Conservation (phyloP, 2,113 vertebrate species). For the Nycticorax nycticorax region DNA sequence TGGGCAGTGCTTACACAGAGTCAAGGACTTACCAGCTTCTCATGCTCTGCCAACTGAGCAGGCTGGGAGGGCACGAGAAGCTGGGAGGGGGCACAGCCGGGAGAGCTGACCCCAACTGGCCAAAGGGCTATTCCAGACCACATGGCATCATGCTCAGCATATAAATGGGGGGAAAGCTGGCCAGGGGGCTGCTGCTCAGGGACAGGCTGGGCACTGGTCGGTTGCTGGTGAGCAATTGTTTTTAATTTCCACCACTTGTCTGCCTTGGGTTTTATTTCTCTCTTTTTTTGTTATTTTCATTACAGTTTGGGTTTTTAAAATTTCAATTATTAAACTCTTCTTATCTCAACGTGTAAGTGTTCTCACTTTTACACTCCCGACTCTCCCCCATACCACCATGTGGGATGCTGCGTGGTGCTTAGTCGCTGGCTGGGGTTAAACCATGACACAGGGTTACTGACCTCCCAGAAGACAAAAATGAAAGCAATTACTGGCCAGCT, state of each 20-base stretch:
- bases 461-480: background rate
- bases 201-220: background rate
- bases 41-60: background rate
- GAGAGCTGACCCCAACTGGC: background rate
- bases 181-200: background rate
- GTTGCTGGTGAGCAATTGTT: background rate
- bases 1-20: background rate
- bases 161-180: background rate
- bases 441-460: background rate
- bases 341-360: background rate
- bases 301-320: background rate
- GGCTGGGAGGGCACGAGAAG: background rate
- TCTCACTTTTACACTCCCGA: background rate
- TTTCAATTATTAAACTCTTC: background rate
- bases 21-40: background rate
- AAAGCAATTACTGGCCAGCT: background rate
- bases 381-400: background rate
- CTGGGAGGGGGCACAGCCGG: background rate
- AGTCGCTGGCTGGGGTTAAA: background rate
- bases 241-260: background rate
- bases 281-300: background rate
- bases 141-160: background rate
- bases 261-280: background rate
- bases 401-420: background rate
- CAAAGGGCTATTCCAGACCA: background rate